Base-by-base conservation (phyloP, 2,113 vertebrate genomes). In the Podocnemis expansa region DNA sequence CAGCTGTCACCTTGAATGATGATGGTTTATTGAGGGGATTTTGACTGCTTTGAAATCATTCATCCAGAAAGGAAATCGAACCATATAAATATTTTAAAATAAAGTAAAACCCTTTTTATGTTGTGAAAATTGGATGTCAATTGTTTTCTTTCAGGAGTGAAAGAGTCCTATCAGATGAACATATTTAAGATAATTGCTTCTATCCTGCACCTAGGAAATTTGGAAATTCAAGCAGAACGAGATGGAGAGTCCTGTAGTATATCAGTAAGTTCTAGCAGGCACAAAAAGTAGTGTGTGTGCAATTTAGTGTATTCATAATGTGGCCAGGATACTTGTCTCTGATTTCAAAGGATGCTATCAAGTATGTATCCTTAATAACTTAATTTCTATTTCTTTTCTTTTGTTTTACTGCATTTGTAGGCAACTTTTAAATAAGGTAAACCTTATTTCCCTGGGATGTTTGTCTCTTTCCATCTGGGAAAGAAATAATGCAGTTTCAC, bases 201-300 rank as follows among this genome's bases (percentile, higher is more conserved):
- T 82, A 99, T 99, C 95, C 98, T 99, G 73, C 99, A 99, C 85
- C 98, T 99, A 5, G 99, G 99, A 8, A 99, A 99, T 76, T 73
- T 99, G 49, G 97, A 97, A 78, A 98, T 99, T 88, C 91, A 96
- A 25, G 85, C 96, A 0, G 98, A 99, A 80, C 97, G 98, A 5
- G 99, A 99, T 1, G 98, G 98, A 0, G 99, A 99, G 1, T 97
- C 98, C 84, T 99, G 99, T 38, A 98, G 96, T 24, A 49, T 99
- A 5, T 94, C 93, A 51, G 99, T 99, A 98, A 89, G 98, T 97
- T 43, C 2, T 13, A 10, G 5, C 41, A 38, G 12, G 55, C 16
- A 0, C 3, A 21, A 17, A 82, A 75, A 47, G 29, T 60, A n/a
- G 54, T 80, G 41, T 0, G 0, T 21, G 49, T 63, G 52, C 25